Base-by-base conservation (phyloP, 2,888 invertebrate species). In the Mayetiola destructor region DNA sequence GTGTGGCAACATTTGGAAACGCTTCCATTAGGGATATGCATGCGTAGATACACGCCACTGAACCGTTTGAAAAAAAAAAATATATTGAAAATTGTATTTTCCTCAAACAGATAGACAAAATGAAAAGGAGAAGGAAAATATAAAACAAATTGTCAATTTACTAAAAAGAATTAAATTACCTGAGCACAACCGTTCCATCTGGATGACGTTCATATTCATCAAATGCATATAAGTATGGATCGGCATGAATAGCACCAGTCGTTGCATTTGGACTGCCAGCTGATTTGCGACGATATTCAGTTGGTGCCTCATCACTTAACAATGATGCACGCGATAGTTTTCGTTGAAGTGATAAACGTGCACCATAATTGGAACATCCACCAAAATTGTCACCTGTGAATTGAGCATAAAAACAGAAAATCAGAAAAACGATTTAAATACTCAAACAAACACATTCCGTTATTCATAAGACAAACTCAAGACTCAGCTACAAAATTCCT, bases 141-240 rank as follows among this genome's bases (percentile, higher is more conserved):
- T 29, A 58, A 21, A 2, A 6, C 30, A n/a, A n/a, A n/a, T n/a
- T 53, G 18, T 16, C 16, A 32, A 18, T 36, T 39, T 37, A n/a
- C 16, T 18, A 56, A n/a, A 40, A 12, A 16, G 21, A 16, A 21
- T 27, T 39, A 48, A 60, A 66, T 69, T 62, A 82, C 83, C 82
- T 79, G 27, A 84, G 73, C 20, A 79, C 74, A 14, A 81, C 71
- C 6, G 76, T 76, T 14, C 83, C 81, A 67, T 83, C 77, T 3
- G 76, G 69, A 61, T 75, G 72, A 39, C 76, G 69, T 63, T 78
- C 77, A 21, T 76, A 73, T 18, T 76, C 77, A 59, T 72, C 72
- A 59, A 66, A 67, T 12, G 65, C 64, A 52, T 67, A 68, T 42
- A 67, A 65, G 36, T 66, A 64, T 2, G 67, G 66, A 55, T 65